Evolutionary conservation across 2,888 invertebrate species (phyloP).

Genomic region (Diaphora mendica): DNA sequence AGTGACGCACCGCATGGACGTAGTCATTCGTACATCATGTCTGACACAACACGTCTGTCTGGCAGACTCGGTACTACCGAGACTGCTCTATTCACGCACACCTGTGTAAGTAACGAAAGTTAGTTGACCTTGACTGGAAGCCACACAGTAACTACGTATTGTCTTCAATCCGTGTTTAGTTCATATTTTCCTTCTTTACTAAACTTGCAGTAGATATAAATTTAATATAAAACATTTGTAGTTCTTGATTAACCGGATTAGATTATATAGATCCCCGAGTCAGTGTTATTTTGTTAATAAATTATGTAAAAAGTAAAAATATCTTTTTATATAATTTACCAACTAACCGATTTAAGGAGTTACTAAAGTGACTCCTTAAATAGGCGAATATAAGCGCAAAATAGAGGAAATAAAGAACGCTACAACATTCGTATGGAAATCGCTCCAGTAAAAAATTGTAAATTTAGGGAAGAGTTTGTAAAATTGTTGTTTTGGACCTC

Average conservation of each 20-base stretch:
- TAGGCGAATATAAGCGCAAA: neutral
- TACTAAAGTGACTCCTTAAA: neutral
- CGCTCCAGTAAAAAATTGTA: neutral
- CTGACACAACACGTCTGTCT: conserved; percentile 43
- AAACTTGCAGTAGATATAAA: neutral
- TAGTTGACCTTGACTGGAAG: conserved; percentile 59
- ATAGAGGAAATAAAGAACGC: neutral
- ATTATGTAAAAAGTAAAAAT: neutral
- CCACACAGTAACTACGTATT: conserved; percentile 42
- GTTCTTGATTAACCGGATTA: neutral
- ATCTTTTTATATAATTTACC: no score
- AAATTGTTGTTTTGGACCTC: neutral
- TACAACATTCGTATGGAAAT: neutral
- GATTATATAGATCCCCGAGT: neutral
- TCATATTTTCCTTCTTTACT: neutral
- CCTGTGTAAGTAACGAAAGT: conserved; percentile 63
- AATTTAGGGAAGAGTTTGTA: neutral
- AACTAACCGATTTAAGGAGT: no score
- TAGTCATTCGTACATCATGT: conserved; percentile 39
- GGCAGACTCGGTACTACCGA: conserved; percentile 29
- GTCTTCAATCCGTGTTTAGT: conserved; percentile 20
- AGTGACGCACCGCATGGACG: conserved; percentile 22
- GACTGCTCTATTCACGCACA: no score
- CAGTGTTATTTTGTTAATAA: neutral
- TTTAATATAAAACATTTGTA: neutral